Evolutionary conservation across 2,797 vertebrate species (phyloP).

Genomic region (Urophycis tenuis): DNA sequence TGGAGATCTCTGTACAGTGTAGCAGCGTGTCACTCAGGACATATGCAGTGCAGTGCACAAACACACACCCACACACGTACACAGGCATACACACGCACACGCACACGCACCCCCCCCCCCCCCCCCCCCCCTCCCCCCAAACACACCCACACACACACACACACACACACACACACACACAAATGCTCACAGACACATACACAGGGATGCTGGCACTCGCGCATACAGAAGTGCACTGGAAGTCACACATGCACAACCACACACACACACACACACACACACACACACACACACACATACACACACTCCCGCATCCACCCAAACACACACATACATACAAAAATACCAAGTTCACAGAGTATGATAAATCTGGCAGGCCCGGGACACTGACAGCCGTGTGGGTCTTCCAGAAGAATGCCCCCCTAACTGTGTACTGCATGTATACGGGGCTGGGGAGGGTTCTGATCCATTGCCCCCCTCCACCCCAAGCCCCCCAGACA

Average conservation of each 20-base stretch:
- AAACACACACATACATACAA: background rate
- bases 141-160: background rate
- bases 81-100: background rate
- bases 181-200: conserved; percentile 39
- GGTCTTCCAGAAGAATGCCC: conserved; percentile 71
- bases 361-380: conserved; percentile 72
- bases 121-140: no score
- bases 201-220: conserved; percentile 21
- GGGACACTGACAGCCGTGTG: conserved; percentile 69
- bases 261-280: background rate
- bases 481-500: conserved; percentile 48
- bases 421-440: conserved; percentile 73
- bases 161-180: background rate
- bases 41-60: conserved; percentile 48
- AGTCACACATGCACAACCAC: background rate
- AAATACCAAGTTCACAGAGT: conserved; percentile 72
- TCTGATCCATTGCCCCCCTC: conserved; percentile 72
- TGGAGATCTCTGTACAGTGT: conserved; percentile 74
- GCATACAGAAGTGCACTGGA: background rate
- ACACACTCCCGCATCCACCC: no score
- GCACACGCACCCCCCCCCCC: background rate
- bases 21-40: conserved; percentile 76
- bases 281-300: background rate
- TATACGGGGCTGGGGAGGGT: conserved; percentile 56
- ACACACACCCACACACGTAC: background rate